These are phyloP conservation scores for Xerus inauris DNA, from an alignment of 2,113 vertebrate genomes.

Conservation along the genomic window DNA sequence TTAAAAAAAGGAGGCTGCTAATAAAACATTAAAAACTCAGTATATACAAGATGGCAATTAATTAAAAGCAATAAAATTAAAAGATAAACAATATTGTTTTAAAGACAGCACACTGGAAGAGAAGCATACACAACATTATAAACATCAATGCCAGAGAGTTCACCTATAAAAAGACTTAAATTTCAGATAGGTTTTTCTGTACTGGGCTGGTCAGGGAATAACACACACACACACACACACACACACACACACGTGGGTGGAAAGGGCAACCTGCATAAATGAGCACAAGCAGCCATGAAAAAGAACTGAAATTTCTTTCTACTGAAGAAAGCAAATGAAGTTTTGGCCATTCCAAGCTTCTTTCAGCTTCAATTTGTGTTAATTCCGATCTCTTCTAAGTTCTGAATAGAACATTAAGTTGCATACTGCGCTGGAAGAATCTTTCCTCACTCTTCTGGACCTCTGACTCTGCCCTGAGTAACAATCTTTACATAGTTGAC, in stretches of 20 bases:
- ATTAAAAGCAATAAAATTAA: not conserved
- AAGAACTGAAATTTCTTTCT: not conserved
- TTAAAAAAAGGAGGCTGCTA: not conserved
- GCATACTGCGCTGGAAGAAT: not conserved
- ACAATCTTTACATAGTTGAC: not conserved
- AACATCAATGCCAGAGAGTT: not conserved
- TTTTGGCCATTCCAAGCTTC: not conserved
- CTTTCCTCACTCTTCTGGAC: not conserved
- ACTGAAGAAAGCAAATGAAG: constrained; percentile 27
- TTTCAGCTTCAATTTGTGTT: constrained; percentile 63
- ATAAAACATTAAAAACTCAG: not conserved
- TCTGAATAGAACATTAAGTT: constrained; percentile 58
- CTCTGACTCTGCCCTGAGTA: constrained; percentile 20
- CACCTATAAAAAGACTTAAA: not conserved
- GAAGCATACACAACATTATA: not conserved
- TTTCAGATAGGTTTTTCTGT: not conserved
- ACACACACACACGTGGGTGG: not conserved
- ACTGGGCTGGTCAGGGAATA: not conserved
- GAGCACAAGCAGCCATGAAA: not conserved
- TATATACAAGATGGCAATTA: not conserved
- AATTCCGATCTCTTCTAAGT: not conserved
- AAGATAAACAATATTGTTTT: not conserved
- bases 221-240: not conserved
- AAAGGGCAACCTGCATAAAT: not conserved
- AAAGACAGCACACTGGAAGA: not conserved